Evolutionary conservation across 1,140 invertebrate species (phyloP).

Genomic region (Trinorchestia longiramus): DNA sequence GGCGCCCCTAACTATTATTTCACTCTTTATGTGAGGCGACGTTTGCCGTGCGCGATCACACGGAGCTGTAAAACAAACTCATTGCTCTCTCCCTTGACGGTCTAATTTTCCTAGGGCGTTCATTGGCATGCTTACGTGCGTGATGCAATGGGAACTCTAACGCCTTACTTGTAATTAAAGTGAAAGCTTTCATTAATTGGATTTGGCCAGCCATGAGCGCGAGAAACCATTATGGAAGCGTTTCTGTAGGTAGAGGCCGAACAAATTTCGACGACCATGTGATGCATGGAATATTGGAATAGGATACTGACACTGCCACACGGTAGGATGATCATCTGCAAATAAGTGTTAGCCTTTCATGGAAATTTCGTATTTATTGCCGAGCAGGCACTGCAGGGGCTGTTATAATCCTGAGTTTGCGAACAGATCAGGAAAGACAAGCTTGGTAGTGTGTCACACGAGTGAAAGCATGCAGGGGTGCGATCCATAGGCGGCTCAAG

Average conservation of each 20-base stretch:
- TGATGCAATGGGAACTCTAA: neutral
- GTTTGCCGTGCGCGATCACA: neutral
- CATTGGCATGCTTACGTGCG: neutral
- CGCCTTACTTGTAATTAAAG: neutral
- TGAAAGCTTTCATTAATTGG: conserved; percentile 35
- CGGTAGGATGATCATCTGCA: neutral
- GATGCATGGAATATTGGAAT: neutral
- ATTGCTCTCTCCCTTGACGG: neutral
- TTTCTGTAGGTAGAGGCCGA: neutral
- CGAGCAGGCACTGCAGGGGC: no score
- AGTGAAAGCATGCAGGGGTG: no score
- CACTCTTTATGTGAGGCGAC: neutral
- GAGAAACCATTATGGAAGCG: neutral
- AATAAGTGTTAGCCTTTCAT: neutral
- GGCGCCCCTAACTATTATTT: neutral
- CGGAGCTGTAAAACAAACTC: neutral
- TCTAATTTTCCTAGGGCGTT: neutral
- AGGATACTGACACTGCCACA: neutral
- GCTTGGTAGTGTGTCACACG: no score
- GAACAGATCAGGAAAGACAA: neutral
- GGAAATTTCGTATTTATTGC: neutral
- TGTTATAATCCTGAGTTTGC: neutral
- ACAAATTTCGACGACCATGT: neutral
- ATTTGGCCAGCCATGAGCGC: neutral
- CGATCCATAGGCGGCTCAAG: no score